Evolutionary conservation across 2,888 invertebrate genomes (phyloP).

Genomic region (Plutella xylostella): DNA sequence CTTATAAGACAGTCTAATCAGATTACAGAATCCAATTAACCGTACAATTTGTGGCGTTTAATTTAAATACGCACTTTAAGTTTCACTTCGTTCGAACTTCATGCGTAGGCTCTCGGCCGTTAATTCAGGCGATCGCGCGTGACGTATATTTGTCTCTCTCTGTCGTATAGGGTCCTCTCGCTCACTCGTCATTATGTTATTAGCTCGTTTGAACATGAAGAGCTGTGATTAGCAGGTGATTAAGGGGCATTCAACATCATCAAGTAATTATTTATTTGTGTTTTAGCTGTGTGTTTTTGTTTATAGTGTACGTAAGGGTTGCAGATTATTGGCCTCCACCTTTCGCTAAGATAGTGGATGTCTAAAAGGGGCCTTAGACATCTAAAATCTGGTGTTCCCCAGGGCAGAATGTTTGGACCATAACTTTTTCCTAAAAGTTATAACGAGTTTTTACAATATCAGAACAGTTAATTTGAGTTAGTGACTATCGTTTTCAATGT

Average conservation of each 20-base stretch:
- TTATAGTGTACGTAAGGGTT: constrained; percentile 27
- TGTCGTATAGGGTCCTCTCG: constrained; percentile 24
- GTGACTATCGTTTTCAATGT: neutral
- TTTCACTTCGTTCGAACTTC: constrained; percentile 6
- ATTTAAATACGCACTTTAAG: constrained; percentile 1
- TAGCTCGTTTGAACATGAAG: constrained; percentile 44
- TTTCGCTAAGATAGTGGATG: no score
- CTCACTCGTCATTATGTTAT: constrained; percentile 57
- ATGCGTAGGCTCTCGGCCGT: constrained; percentile 8
- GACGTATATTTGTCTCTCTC: constrained; percentile 19
- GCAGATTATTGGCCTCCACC: constrained; percentile 25
- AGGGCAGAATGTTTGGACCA: neutral
- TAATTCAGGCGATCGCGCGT: constrained; percentile 10
- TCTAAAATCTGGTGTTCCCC: constrained; percentile 1
- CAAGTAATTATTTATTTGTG: constrained; percentile 68
- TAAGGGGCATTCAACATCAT: constrained; percentile 64
- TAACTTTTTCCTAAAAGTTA: neutral
- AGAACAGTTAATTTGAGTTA: neutral
- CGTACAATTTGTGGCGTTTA: constrained; percentile 3
- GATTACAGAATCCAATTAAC: no score
- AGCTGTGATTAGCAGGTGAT: constrained; percentile 64
- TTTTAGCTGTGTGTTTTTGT: constrained; percentile 61
- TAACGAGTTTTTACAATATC: neutral
- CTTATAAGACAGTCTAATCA: no score
- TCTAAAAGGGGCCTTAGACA: neutral